Evolutionary conservation across 35 echinoderm and acorn worm genomes (phyloP), one percentile per base, ranked within the genome.

Genomic region (Heliocidaris erythrogramma): DNA sequence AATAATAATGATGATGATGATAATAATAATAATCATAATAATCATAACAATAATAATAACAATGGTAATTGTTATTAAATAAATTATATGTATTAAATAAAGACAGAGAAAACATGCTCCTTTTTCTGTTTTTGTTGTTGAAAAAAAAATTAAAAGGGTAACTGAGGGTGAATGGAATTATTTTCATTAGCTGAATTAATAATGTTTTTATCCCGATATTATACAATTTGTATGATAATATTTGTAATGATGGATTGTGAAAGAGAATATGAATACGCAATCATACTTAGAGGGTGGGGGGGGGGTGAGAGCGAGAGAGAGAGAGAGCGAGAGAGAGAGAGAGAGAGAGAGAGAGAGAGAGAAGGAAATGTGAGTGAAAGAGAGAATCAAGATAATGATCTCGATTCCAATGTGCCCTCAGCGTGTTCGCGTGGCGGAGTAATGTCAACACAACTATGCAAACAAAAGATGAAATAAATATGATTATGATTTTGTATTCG

Each of bases 401-500:
- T 78, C 65, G 27, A 78, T 78, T 78, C 65, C 21, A 78, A 78
- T 78, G 21, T 78, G 65, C 65, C 65, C 27, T 21, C 5, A 78
- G 65, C 65, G 65, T 18, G 65, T n/a, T 78, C 65, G 65, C 65
- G 65, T 78, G 65, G 65, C 14, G 65, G 65, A 78, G 17, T 24
- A 78, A 24, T 78, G 65, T 78, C 65, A 78, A 78, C 65, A 78
- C 65, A n/a, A 78, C 65, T 78, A 78, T 7, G n/a, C 65, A 78
- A 78, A 78, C 65, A 78, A 78, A 27, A 78, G 65, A 78, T 78
- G 87, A 89, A 89, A 89, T 32, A 89, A 89, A 89, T 89, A 89
- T 89, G 87, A 89, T 89, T 89, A 89, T 89, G 31, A 89, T 89
- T 32, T 47, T 89, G 31, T 32, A 47, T 89, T 24, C 47, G 47